Evolutionary conservation across 92 coral and sea anemone species (phyloP).

Genomic region (Micromussa lordhowensis): DNA sequence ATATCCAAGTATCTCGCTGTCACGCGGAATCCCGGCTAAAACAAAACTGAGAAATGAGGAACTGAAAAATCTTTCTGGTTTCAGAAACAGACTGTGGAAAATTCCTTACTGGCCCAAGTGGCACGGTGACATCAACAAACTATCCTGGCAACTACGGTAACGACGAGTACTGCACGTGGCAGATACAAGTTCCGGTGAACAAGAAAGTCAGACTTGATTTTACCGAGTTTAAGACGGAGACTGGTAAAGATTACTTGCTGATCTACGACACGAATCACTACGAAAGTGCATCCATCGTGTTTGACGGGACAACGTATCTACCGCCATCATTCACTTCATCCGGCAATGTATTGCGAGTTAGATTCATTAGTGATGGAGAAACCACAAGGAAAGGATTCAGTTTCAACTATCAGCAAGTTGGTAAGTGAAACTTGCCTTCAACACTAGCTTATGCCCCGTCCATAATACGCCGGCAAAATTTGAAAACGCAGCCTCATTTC

Average conservation of each 20-base stretch:
- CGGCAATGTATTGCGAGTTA: slow-evolving; percentile 77
- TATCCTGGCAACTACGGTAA: slow-evolving; percentile 79
- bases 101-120: slow-evolving; percentile 82
- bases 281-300: slow-evolving; percentile 61
- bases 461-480: too few relatives aligned
- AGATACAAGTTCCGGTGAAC: slow-evolving; percentile 82
- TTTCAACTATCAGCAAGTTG: slow-evolving; percentile 80
- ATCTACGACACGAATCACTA: slow-evolving; percentile 76
- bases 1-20: too few relatives aligned
- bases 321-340: slow-evolving; percentile 92
- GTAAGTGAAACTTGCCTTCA: slow-evolving; percentile 65
- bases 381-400: slow-evolving; percentile 81
- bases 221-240: slow-evolving; percentile 77
- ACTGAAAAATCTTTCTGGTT: not conserved
- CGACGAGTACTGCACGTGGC: slow-evolving; percentile 95
- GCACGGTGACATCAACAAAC: slow-evolving; percentile 77
- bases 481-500: too few relatives aligned
- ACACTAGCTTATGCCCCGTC: too few relatives aligned
- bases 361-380: slow-evolving; percentile 83
- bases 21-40: too few relatives aligned
- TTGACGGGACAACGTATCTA: slow-evolving; percentile 72
- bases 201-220: slow-evolving; percentile 91
- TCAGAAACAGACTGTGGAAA: slow-evolving; percentile 85
- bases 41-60: too few relatives aligned
- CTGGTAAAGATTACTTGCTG: slow-evolving; percentile 70